Percentiles rank a stretch among this genome's conserved stretches.
Evolutionary conservation across 2,888 invertebrate genomes (phyloP).

Genomic region (Aricia artaxerxes): DNA sequence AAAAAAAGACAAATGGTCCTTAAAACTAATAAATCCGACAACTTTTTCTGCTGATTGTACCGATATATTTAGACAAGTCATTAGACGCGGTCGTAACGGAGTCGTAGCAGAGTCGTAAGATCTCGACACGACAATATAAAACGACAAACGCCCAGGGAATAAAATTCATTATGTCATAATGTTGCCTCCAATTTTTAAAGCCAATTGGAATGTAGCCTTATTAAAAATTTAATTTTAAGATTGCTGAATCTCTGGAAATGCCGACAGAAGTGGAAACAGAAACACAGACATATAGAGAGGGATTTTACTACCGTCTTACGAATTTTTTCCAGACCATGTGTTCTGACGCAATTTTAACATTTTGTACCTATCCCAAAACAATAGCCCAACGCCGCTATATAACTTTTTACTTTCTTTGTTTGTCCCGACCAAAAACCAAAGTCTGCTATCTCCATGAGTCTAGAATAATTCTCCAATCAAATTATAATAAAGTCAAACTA

Average conservation of each 20-base stretch:
- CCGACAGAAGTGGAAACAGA: no score
- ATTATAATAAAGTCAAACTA: background rate
- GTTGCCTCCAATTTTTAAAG: background rate
- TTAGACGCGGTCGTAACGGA: conserved; percentile 15
- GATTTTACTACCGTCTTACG: no score
- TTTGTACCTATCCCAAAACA: no score
- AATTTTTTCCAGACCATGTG: no score
- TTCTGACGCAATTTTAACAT: no score
- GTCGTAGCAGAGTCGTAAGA: background rate
- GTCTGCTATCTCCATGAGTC: background rate
- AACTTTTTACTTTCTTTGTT: no score
- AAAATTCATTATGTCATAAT: background rate
- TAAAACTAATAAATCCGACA: no score
- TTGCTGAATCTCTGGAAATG: background rate
- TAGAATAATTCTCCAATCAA: background rate
- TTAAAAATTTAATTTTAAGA: background rate
- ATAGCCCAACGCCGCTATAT: no score
- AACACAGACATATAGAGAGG: no score
- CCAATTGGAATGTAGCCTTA: background rate
- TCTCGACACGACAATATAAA: conserved; percentile 1
- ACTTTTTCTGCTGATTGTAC: background rate
- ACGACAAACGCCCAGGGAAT: background rate
- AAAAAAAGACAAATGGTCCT: no score
- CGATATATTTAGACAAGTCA: conserved; percentile 28
- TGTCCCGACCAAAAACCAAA: no score